Evolutionary conservation across 2,888 invertebrate genomes (phyloP).

Genomic region (Philhelius pedissequus): DNA sequence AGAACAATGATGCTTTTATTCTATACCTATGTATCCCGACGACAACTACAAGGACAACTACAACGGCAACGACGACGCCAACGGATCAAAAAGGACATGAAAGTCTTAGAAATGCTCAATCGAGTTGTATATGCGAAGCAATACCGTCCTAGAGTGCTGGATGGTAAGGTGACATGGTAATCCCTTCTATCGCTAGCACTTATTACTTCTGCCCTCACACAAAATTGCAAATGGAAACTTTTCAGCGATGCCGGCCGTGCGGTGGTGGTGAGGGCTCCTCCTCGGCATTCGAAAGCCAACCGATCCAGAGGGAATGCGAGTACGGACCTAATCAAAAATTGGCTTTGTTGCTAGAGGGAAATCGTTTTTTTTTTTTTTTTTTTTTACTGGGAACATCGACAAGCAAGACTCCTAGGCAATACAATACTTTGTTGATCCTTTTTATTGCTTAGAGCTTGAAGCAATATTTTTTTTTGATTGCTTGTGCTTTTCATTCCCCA

Average conservation of each 20-base stretch:
- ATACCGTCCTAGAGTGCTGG: slow-evolving; percentile 17
- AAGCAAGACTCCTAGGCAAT: neutral
- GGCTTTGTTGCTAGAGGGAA: slow-evolving; percentile 12
- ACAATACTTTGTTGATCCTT: slow-evolving; percentile 18
- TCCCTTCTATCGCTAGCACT: slow-evolving; percentile 36
- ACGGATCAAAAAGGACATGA: slow-evolving; percentile 8
- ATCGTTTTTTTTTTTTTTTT: neutral
- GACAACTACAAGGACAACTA: no score
- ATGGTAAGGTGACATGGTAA: slow-evolving; percentile 46
- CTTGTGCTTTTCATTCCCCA: slow-evolving; percentile 37
- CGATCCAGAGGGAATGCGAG: neutral
- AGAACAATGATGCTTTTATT: slow-evolving; percentile 37
- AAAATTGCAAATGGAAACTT: slow-evolving; percentile 7
- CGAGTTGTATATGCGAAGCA: slow-evolving; percentile 19
- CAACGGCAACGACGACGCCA: neutral
- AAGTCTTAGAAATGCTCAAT: slow-evolving; percentile 27
- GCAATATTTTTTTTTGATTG: slow-evolving; percentile 10
- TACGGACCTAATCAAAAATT: slow-evolving; percentile 19
- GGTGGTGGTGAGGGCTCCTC: neutral
- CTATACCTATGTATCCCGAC: neutral
- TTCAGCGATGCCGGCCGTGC: no score
- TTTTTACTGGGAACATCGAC: neutral
- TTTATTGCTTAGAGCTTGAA: slow-evolving; percentile 9
- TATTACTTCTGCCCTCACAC: slow-evolving; percentile 28
- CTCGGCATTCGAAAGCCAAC: neutral